phyloP scores from a whole-genome alignment of 2,113 vertebrate genomes.

The Macrotus californicus region DNA sequence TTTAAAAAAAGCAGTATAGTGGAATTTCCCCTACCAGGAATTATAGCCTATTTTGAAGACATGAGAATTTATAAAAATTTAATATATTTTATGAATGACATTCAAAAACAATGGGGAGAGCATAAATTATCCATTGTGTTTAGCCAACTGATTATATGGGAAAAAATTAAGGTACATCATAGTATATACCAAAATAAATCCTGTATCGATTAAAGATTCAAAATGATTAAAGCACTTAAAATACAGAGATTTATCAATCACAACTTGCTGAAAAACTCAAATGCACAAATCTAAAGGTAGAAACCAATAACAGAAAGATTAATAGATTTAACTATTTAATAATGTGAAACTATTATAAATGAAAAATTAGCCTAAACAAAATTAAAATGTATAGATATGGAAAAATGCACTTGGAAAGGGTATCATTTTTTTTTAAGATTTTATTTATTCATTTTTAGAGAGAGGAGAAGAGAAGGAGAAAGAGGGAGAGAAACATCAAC shows the following conservation, averaged over 20 bases:
- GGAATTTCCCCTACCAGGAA: background rate
- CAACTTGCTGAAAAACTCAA: background rate
- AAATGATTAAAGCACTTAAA: slow-evolving; percentile 18
- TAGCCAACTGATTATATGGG: background rate
- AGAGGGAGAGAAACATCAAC: too few relatives aligned
- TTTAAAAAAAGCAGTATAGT: background rate
- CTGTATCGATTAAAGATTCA: background rate
- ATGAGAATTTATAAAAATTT: background rate
- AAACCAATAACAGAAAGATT: background rate
- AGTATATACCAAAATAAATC: background rate
- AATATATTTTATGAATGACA: background rate
- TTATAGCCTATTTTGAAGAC: background rate
- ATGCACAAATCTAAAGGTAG: background rate
- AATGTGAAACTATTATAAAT: background rate
- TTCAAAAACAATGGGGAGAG: background rate
- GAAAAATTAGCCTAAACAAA: background rate
- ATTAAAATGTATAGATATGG: background rate
- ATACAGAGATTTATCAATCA: background rate
- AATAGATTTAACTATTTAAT: background rate
- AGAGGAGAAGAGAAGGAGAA: too few relatives aligned
- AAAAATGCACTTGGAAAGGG: background rate
- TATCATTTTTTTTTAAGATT: background rate
- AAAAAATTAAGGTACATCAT: background rate
- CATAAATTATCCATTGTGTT: background rate
- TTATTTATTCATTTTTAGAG: too few relatives aligned